These are phyloP conservation scores for Trissolcus brochymenae DNA, from an alignment of 2,888 invertebrate species.

Conservation along the genomic window DNA sequence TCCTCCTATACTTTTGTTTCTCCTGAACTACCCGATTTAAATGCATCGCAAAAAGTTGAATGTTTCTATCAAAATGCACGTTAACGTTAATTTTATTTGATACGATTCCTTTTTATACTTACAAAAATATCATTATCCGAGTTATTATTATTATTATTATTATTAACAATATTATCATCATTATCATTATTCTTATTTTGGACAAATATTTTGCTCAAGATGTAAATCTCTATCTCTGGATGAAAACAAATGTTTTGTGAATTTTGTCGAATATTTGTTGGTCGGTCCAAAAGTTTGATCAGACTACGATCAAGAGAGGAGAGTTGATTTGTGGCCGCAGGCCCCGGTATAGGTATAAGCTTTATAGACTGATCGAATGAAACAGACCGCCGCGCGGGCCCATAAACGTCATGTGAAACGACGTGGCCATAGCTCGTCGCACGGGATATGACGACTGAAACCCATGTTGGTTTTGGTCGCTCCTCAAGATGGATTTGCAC, in stretches of 20 bases:
- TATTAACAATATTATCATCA: too few species aligned
- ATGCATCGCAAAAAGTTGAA: conserved; percentile 1
- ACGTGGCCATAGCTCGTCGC: conserved; percentile 55
- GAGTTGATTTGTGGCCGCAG: conserved; percentile 13
- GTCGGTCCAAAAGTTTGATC: background rate
- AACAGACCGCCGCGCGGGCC: conserved; percentile 46
- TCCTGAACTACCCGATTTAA: background rate
- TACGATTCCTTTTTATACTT: too few species aligned
- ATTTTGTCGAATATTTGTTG: background rate
- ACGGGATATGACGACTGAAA: conserved; percentile 31
- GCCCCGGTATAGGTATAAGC: conserved; percentile 1
- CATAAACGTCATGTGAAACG: conserved; percentile 68
- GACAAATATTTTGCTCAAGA: too few species aligned
- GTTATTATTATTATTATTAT: too few species aligned
- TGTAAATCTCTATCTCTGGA: too few species aligned
- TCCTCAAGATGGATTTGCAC: conserved; percentile 45
- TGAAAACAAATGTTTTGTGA: too few species aligned
- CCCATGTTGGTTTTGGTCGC: conserved; percentile 44
- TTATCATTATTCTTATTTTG: too few species aligned
- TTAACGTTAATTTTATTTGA: too few species aligned
- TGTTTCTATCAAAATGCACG: too few species aligned
- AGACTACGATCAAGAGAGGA: background rate
- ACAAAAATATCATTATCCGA: too few species aligned
- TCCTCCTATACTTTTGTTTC: too few species aligned
- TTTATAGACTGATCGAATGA: conserved; percentile 7